Percentiles rank a stretch among this genome's conserved stretches.
Evolutionary conservation across 2,888 invertebrate species (phyloP).

Genomic region (Dusona sp.): DNA sequence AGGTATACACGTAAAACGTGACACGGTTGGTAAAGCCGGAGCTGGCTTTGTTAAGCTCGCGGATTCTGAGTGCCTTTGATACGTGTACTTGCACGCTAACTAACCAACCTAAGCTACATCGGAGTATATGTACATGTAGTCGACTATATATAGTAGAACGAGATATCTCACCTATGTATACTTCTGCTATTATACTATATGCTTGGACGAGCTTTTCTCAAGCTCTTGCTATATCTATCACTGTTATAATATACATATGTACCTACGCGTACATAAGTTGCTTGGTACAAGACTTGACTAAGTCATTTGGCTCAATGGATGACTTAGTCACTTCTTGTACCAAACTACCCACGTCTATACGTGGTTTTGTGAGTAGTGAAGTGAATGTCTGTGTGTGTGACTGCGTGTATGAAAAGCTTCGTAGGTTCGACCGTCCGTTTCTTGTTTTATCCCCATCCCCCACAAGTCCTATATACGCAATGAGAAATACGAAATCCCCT

Average conservation of each 20-base stretch:
- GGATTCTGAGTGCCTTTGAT: slow-evolving; percentile 85
- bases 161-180: slow-evolving; percentile 56
- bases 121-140: slow-evolving; percentile 67
- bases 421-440: slow-evolving; percentile 46
- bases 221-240: slow-evolving; percentile 20
- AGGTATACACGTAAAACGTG: slow-evolving; percentile 83
- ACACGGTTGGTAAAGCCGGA: slow-evolving; percentile 84
- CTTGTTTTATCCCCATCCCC: slow-evolving; percentile 48
- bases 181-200: slow-evolving; percentile 43
- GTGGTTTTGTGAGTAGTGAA: too few species aligned
- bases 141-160: slow-evolving; percentile 22
- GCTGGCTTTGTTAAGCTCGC: slow-evolving; percentile 84
- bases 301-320: not conserved
- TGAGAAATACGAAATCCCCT: slow-evolving; percentile 69
- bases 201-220: slow-evolving; percentile 59
- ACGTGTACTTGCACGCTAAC: slow-evolving; percentile 85
- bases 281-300: not conserved
- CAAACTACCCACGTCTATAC: too few species aligned
- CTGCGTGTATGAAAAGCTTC: slow-evolving; percentile 19
- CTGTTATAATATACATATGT: not conserved
- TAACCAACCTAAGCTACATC: slow-evolving; percentile 84
- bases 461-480: slow-evolving; percentile 3
- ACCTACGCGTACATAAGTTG: not conserved
- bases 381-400: too few species aligned
- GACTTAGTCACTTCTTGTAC: not conserved